phyloP scores from a whole-genome alignment of 2,888 invertebrate genomes.

The Spodoptera picta region DNA sequence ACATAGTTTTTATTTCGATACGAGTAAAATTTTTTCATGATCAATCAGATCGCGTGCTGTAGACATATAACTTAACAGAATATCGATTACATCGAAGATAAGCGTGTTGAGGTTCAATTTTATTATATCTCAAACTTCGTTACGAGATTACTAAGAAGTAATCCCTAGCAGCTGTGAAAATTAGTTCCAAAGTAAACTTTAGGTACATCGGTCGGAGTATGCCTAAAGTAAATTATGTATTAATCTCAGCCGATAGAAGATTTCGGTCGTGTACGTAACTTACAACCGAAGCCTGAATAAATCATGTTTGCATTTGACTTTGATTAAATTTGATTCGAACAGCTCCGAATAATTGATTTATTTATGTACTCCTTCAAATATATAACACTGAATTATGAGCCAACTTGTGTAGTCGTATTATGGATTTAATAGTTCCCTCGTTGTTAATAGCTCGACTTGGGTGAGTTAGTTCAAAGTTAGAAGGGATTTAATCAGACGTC shows the following conservation, averaged over 20 bases:
- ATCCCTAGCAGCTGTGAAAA: slow-evolving; percentile 60
- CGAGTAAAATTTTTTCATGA: slow-evolving; percentile 10
- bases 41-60: slow-evolving; percentile 34
- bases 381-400: slow-evolving; percentile 36
- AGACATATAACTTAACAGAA: slow-evolving; percentile 30
- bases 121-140: slow-evolving; percentile 37
- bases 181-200: slow-evolving; percentile 61
- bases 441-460: slow-evolving; percentile 24
- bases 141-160: slow-evolving; percentile 51
- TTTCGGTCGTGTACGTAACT: slow-evolving; percentile 37
- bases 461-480: slow-evolving; percentile 33
- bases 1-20: too few relatives aligned
- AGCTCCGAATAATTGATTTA: slow-evolving; percentile 38
- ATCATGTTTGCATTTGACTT: slow-evolving; percentile 47
- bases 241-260: slow-evolving; percentile 51
- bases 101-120: slow-evolving; percentile 36
- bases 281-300: slow-evolving; percentile 44
- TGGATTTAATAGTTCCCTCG: slow-evolving; percentile 40
- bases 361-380: slow-evolving; percentile 25
- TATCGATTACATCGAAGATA: slow-evolving; percentile 31
- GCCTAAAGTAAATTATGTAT: slow-evolving; percentile 56
- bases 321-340: slow-evolving; percentile 38
- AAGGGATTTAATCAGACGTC: slow-evolving; percentile 41
- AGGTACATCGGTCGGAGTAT: slow-evolving; percentile 44
- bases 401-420: slow-evolving; percentile 34